Evolutionary conservation across 2,113 vertebrate genomes (phyloP).

Genomic region (Falco punctatus): DNA sequence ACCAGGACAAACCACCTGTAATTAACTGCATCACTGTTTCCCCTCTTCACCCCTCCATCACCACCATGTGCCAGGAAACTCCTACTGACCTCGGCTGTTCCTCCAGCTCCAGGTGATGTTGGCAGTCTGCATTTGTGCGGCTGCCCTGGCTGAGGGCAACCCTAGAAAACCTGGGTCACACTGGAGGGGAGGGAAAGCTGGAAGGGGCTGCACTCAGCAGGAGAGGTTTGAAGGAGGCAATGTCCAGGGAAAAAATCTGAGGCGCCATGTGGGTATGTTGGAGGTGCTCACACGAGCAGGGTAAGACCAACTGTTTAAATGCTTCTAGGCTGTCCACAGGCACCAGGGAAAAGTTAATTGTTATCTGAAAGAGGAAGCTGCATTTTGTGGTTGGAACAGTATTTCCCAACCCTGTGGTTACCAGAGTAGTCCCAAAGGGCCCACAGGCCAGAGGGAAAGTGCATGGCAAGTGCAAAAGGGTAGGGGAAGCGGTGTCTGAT

Average conservation of each 20-base stretch:
- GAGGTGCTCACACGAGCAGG: not conserved
- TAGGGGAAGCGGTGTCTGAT: not conserved
- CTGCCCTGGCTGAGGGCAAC: too few relatives aligned
- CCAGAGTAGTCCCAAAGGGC: not conserved
- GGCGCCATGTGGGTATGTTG: rapidly evolving
- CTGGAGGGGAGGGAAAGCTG: not conserved
- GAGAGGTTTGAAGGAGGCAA: not conserved
- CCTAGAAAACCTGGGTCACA: not conserved
- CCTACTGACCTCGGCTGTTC: not conserved
- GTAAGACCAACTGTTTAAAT: not conserved
- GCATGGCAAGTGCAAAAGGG: not conserved
- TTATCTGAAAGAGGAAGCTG: slow-evolving; percentile 26
- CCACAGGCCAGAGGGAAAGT: not conserved
- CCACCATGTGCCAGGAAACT: not conserved
- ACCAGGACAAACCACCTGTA: not conserved
- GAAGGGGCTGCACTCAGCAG: not conserved
- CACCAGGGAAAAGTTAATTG: not conserved
- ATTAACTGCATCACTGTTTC: not conserved
- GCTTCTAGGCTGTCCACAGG: not conserved
- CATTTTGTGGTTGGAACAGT: slow-evolving; percentile 8
- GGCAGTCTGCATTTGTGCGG: not conserved
- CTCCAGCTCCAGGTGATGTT: not conserved
- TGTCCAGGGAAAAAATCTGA: not conserved
- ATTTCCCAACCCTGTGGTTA: slow-evolving; percentile 37
- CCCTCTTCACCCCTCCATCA: not conserved